Conservation (phyloP, 2,797 vertebrate species). For the Anabas testudineus region DNA sequence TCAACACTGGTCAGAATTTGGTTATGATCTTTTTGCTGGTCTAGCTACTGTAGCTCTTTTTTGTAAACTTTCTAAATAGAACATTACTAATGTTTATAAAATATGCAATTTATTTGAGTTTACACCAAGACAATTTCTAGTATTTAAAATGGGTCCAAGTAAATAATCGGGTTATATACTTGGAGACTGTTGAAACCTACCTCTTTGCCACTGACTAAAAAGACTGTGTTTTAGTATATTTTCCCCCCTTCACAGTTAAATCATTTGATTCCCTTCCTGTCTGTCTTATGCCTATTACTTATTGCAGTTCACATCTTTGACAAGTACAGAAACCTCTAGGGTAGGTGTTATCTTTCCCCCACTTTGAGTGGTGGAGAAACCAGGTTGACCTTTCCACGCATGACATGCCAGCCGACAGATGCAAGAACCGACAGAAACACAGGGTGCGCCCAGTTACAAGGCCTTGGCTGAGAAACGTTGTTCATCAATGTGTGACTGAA, state of each 20-base stretch:
- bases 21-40: slow-evolving; percentile 31
- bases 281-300: slow-evolving; percentile 30
- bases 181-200: neutral
- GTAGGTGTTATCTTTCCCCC: slow-evolving; percentile 43
- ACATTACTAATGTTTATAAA: neutral
- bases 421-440: slow-evolving; percentile 70
- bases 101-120: slow-evolving; percentile 1
- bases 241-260: slow-evolving; percentile 7
- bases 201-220: neutral
- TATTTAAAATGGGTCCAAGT: neutral
- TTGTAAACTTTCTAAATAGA: slow-evolving; percentile 5
- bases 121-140: neutral
- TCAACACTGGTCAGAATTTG: slow-evolving; percentile 21
- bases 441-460: slow-evolving; percentile 51
- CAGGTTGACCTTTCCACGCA: slow-evolving; percentile 78
- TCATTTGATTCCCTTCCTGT: slow-evolving; percentile 30
- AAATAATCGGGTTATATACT: neutral
- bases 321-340: slow-evolving; percentile 58
- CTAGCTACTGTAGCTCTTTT: neutral
- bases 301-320: slow-evolving; percentile 56
- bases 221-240: neutral
- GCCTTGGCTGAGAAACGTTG: slow-evolving; percentile 38
- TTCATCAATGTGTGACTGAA: slow-evolving; percentile 52
- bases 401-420: slow-evolving; percentile 72
- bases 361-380: slow-evolving; percentile 62